Percentiles rank a stretch among this genome's conserved stretches.
These are phyloP conservation scores for Protonemura montana DNA, from an alignment of 2,888 invertebrate genomes.

Conservation along the genomic window DNA sequence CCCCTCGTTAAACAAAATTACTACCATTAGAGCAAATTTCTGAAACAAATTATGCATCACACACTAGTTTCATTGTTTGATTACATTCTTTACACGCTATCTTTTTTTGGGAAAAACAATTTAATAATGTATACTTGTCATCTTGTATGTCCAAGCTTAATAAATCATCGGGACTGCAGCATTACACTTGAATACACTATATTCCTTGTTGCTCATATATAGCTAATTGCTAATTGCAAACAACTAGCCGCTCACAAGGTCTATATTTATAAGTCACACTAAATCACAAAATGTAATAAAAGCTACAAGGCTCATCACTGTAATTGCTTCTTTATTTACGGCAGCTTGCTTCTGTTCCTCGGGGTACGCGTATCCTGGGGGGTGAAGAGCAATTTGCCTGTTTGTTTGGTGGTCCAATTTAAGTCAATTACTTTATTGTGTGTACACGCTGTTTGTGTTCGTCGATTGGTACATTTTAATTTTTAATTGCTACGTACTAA, in stretches of 20 bases:
- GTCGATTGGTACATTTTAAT: neutral
- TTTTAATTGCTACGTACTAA: neutral
- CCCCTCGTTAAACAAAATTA: neutral
- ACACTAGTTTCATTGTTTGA: neutral
- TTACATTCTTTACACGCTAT: neutral
- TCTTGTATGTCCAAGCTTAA: neutral
- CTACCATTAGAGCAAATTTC: conserved; percentile 18
- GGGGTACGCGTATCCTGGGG: neutral
- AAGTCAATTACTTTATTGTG: neutral
- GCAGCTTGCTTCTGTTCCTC: neutral
- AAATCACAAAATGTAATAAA: neutral
- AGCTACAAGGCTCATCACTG: neutral
- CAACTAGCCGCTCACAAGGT: neutral
- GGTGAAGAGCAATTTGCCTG: neutral
- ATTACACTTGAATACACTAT: neutral
- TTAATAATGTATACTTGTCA: neutral
- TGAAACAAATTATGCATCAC: conserved; percentile 14
- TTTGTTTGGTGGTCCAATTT: neutral
- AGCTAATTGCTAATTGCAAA: neutral
- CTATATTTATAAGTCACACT: conserved; percentile 4
- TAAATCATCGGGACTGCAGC: neutral
- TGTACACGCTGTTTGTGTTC: neutral
- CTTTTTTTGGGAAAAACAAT: conserved; percentile 1
- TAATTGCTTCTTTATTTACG: neutral
- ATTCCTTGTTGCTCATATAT: neutral